Evolutionary conservation across 2,888 invertebrate genomes (phyloP), one percentile per base, ranked within the genome.

Genomic region (Galerucella calmariensis): DNA sequence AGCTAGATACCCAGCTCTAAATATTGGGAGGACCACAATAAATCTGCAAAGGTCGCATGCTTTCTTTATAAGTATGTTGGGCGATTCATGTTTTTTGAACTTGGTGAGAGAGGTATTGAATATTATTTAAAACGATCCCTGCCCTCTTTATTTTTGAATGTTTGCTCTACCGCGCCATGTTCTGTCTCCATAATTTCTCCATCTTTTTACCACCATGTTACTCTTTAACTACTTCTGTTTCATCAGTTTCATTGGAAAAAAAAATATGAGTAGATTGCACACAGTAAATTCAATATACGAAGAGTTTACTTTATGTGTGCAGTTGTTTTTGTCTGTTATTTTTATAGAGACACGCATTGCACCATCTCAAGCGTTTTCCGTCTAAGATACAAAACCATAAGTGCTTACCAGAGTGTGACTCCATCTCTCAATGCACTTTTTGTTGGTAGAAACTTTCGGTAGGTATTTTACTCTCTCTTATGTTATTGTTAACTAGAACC

Each of bases 341-440:
- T 20, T 66, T 72, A 46, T 16, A 59, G 58, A 66, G 67, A 59
- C 66, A 67, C 58, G 56, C 44, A 72, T 72, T 72, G 72, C 72
- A 66, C 72, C 72, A 72, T 67, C 62, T 59, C 63, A 58, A 73
- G 65, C 65, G 69, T 73, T 69, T 73, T 73, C 73, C 73, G 67
- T 14, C 48, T 53, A 70, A 72, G 72, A 72, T 72, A 72, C 72
- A 59, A 16, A 65, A 67, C 76, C 59, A 82, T 81, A 82, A 79
- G 83, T 77, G 82, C 76, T 82, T 83, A 83, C 79, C 82, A 82
- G 80, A 82, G 82, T 83, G 82, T 82, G 79, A 83, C 82, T 79
- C 76, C 76, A 76, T 74, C 79, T 79, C 79, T 79, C 77, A 77
- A 80, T 78, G 79, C 73, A 67, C 67, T 76, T 74, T 73, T 77